These are phyloP conservation scores for Pachypanchax playfairii DNA, from an alignment of 2,113 vertebrate species.

Conservation along the genomic window DNA sequence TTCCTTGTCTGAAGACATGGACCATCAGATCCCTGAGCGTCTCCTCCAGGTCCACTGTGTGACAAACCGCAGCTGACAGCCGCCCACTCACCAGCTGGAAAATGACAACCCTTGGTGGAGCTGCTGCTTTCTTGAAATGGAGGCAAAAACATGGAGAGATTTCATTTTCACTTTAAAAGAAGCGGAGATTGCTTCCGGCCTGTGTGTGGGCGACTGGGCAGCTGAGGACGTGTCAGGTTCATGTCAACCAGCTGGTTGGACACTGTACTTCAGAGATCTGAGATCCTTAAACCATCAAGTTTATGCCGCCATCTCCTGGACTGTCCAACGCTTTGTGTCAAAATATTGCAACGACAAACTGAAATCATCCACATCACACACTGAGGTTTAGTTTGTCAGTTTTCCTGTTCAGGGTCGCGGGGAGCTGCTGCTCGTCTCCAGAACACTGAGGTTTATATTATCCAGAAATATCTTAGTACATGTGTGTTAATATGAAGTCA, in stretches of 20 bases:
- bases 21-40: conserved; percentile 62
- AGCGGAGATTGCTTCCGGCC: conserved; percentile 68
- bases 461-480: no score
- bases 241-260: conserved; percentile 60
- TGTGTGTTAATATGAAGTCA: no score
- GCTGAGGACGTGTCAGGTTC: conserved; percentile 66
- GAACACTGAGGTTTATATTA: no score
- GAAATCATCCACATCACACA: no score
- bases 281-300: conserved; percentile 66
- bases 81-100: conserved; percentile 76
- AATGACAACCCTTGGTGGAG: conserved; percentile 78
- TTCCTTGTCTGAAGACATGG: conserved; percentile 69
- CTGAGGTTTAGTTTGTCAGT: no score
- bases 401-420: no score
- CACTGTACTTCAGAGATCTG: conserved; percentile 71
- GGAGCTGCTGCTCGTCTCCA: no score
- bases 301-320: conserved; percentile 65
- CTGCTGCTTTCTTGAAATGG: conserved; percentile 50
- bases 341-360: no score
- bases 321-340: not conserved
- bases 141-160: conserved; percentile 60
- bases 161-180: conserved; percentile 64
- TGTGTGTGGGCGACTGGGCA: conserved; percentile 71
- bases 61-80: conserved; percentile 76
- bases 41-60: conserved; percentile 70